These are phyloP conservation scores for Anolis carolinensis DNA, from an alignment of 2,113 vertebrate species.

Conservation along the genomic window DNA sequence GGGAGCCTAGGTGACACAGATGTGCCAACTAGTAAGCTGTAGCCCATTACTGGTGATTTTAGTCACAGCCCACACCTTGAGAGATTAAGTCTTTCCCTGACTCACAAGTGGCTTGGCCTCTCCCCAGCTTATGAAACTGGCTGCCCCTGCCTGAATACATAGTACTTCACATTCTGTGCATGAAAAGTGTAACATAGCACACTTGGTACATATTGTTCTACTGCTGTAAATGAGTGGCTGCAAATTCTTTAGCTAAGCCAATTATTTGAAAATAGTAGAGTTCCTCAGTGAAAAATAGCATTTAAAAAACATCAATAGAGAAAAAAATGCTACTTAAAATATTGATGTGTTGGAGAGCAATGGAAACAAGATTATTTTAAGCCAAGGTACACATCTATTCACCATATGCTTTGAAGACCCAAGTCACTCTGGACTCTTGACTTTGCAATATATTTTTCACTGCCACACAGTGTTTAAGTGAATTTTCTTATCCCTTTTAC, in stretches of 20 bases:
- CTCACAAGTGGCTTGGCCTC: not conserved
- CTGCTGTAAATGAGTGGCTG: not conserved
- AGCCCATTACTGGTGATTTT: not conserved
- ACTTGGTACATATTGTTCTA: not conserved
- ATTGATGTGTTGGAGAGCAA: conserved; percentile 2
- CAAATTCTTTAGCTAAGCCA: not conserved
- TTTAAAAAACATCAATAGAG: conserved; percentile 2
- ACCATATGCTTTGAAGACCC: conserved; percentile 33
- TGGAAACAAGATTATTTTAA: conserved; percentile 31
- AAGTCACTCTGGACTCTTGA: conserved; percentile 29
- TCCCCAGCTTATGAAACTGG: not conserved
- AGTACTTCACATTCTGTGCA: not conserved
- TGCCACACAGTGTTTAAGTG: not conserved
- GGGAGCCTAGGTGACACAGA: not conserved
- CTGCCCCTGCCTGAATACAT: not conserved
- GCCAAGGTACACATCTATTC: conserved; percentile 27
- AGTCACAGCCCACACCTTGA: not conserved
- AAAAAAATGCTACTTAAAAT: conserved; percentile 22
- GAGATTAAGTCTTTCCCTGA: not conserved
- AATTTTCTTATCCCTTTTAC: not conserved
- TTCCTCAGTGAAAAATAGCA: conserved; percentile 31
- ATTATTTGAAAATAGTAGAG: not conserved
- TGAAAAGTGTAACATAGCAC: conserved; percentile 1
- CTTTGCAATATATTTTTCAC: conserved; percentile 34
- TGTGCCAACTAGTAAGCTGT: not conserved